Evolutionary conservation across 2,113 vertebrate genomes (phyloP), one percentile per base, ranked within the genome.

Genomic region (Bubalus kerabau): DNA sequence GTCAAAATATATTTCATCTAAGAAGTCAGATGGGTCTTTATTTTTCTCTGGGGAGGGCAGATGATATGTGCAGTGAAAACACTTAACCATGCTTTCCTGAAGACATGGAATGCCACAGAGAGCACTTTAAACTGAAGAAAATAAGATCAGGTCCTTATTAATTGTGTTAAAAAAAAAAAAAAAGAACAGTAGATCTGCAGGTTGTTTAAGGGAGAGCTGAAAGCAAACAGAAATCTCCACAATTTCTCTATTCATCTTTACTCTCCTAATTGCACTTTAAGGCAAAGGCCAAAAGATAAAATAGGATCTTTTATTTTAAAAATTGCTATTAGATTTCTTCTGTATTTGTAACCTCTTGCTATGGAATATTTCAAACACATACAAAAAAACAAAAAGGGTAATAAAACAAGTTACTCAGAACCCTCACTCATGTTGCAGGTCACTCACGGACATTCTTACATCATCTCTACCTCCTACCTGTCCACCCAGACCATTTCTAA

Each of bases 51-150:
- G 28, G 14, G 62, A 92, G 43, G 17, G 78, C 21, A 91, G 50
- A 91, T 50, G 59, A 67, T 71, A 82, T n/a, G 32, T 76, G 57
- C 67, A 90, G 30, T 81, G 46, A 88, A 95, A 59, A 36, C n/a
- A 96, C 67, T 91, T 96, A 86, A 26, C 43, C 3, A 1, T 62
- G 56, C 62, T 83, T 90, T 96, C 90, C 57, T 83, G 8, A 67
- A 90, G 40, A 87, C 30, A 14, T 4, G 3, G n/a, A 82, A 62
- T 80, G 56, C 71, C 71, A 71, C 46, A 90, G 67, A 85, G 36
- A 92, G 15, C 50, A 71, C 56, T 80, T 96, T 87, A 87, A 96
- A 88, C 13, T 50, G 19, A 76, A 95, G 88, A 40, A 95, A 89
- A 89, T 40, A 80, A 84, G 50, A 56, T 57, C 80, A 57, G 30